Evolutionary conservation across 2,797 vertebrate genomes (phyloP).

Genomic region (Diplodus puntazzo): DNA sequence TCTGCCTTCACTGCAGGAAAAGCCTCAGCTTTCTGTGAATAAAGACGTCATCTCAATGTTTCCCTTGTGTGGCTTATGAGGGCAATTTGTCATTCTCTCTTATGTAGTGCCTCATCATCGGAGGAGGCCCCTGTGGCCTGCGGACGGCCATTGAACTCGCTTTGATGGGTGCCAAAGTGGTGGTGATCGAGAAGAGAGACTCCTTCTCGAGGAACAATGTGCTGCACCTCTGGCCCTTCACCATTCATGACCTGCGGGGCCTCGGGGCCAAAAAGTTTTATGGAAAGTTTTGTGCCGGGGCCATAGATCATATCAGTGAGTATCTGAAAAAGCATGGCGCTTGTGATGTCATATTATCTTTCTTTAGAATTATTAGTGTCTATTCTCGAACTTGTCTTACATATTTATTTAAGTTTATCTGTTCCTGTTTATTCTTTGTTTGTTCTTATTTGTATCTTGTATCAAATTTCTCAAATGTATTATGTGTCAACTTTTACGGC

Average conservation of each 20-base stretch:
- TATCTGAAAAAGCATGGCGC: constrained; percentile 45
- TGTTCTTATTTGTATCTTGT: not conserved
- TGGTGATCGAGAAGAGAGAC: constrained; percentile 96
- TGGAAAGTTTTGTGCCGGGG: constrained; percentile 97
- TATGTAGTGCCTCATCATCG: constrained; percentile 94
- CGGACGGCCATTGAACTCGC: constrained; percentile 96
- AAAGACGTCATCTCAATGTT: constrained; percentile 13
- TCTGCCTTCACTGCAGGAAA: constrained; percentile 7
- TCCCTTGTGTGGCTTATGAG: constrained; percentile 35
- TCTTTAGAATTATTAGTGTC: no score
- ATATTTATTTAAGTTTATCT: not conserved
- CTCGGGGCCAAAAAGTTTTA: constrained; percentile 98
- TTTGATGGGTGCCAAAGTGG: constrained; percentile 94
- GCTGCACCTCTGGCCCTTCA: constrained; percentile 97
- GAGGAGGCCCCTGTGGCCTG: constrained; percentile 96
- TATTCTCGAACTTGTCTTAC: not conserved
- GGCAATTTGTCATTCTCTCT: constrained; percentile 38
- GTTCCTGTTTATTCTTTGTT: no score
- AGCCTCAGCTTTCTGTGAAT: constrained; percentile 29
- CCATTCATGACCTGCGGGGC: constrained; percentile 95
- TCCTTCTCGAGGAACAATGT: constrained; percentile 98
- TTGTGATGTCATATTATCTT: not conserved
- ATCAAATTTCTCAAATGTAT: not conserved
- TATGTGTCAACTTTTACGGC: no score
- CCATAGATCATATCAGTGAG: constrained; percentile 99